A percentile compares a stretch with the other conserved stretches of the same genome.
Evolutionary conservation across 2,113 vertebrate genomes (phyloP).

Genomic region (Mormyrus iriodes): DNA sequence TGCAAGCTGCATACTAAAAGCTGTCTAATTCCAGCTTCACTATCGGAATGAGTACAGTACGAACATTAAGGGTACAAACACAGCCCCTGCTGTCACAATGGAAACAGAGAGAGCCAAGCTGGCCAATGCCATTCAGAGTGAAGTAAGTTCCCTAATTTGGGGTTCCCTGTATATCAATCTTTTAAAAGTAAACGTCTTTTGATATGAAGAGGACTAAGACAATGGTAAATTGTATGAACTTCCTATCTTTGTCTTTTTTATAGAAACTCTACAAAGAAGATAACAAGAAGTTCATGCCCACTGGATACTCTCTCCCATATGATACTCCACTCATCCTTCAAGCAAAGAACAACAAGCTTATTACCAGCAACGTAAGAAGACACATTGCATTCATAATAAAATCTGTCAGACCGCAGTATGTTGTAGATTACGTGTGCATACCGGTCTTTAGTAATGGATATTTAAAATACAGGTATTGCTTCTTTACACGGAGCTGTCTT

Average conservation of each 20-base stretch:
- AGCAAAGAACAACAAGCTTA: conserved; percentile 62
- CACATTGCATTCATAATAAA: not conserved
- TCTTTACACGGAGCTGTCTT: conserved; percentile 5
- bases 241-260: conserved; percentile 26
- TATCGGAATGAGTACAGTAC: conserved; percentile 76
- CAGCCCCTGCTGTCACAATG: conserved; percentile 75
- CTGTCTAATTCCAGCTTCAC: conserved; percentile 62
- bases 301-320: conserved; percentile 76
- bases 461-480: not conserved
- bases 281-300: conserved; percentile 73
- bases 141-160: conserved; percentile 55
- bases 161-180: not conserved
- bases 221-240: not conserved
- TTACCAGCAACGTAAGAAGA: conserved; percentile 75
- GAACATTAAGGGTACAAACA: conserved; percentile 77
- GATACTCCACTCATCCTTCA: conserved; percentile 78
- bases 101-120: conserved; percentile 77
- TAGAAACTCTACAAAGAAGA: conserved; percentile 82
- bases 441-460: not conserved
- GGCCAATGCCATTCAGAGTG: conserved; percentile 84
- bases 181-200: not conserved
- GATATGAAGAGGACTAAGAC: not conserved
- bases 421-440: not conserved
- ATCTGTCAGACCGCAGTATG: not conserved
- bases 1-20: not conserved